phyloP scores from a whole-genome alignment of 2,888 invertebrate species.

The Lypha dubia region DNA sequence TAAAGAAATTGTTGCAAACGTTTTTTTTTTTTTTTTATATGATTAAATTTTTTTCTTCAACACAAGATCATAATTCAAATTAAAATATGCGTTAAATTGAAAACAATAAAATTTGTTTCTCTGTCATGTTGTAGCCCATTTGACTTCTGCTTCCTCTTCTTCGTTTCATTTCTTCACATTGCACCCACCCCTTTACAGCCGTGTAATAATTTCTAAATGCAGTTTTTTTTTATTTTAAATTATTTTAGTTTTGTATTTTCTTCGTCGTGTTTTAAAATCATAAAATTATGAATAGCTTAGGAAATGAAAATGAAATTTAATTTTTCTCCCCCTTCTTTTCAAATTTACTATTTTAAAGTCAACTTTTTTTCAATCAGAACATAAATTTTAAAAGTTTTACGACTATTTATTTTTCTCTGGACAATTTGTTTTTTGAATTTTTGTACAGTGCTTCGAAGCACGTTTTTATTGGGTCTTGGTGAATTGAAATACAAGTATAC shows the following conservation, averaged over 20 bases:
- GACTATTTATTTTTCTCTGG: slow-evolving; percentile 25
- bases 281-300: slow-evolving; percentile 52
- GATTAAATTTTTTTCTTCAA: slow-evolving; percentile 4
- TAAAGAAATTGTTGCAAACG: slow-evolving; percentile 45
- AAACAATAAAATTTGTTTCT: slow-evolving; percentile 71
- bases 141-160: neutral
- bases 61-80: slow-evolving; percentile 69
- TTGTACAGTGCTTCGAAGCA: neutral
- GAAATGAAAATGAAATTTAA: slow-evolving; percentile 52
- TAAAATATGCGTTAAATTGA: slow-evolving; percentile 72
- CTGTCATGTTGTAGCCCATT: slow-evolving; percentile 12
- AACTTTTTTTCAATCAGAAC: slow-evolving; percentile 20
- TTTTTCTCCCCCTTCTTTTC: slow-evolving; percentile 38
- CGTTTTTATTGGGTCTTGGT: neutral
- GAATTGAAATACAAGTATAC: too few species aligned
- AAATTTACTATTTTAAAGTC: slow-evolving; percentile 29
- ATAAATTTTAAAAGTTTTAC: slow-evolving; percentile 58
- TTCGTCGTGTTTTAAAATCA: slow-evolving; percentile 32
- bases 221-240: slow-evolving; percentile 23
- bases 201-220: slow-evolving; percentile 4
- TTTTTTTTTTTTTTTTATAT: too few species aligned
- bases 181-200: slow-evolving; percentile 1
- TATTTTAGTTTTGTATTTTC: slow-evolving; percentile 1
- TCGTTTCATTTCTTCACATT: neutral
- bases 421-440: slow-evolving; percentile 27